These are phyloP conservation scores for Cryptus armator DNA, from an alignment of 2,888 invertebrate species.

Conservation along the genomic window DNA sequence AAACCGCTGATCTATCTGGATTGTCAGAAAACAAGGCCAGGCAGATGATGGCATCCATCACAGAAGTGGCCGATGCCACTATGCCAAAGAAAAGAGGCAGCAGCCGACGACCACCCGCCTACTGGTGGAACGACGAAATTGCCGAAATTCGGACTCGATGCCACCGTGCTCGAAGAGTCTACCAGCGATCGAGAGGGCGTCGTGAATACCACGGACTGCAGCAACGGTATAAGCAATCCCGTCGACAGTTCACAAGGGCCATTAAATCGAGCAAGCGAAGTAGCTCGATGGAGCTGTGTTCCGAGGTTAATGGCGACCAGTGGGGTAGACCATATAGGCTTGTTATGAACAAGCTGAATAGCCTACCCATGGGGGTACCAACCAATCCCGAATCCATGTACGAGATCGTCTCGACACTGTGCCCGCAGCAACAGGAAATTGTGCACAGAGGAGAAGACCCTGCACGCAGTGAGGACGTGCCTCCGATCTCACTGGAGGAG, in stretches of 20 bases:
- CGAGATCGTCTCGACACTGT: constrained; percentile 59
- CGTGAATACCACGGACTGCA: constrained; percentile 21
- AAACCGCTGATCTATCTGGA: constrained; percentile 11
- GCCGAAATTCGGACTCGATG: constrained; percentile 42
- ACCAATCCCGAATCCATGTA: constrained; percentile 54
- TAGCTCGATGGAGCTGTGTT: constrained; percentile 33
- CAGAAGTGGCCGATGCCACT: constrained; percentile 44
- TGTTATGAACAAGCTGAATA: constrained; percentile 55
- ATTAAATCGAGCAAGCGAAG: constrained; percentile 39
- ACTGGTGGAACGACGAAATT: constrained; percentile 62
- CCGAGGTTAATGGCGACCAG: constrained; percentile 52
- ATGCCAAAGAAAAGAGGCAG: constrained; percentile 41
- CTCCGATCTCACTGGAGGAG: constrained; percentile 56
- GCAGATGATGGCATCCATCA: constrained; percentile 44
- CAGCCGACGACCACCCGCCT: constrained; percentile 27
- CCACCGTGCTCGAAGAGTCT: constrained; percentile 40
- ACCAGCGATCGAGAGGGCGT: constrained; percentile 48
- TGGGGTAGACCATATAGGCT: constrained; percentile 62
- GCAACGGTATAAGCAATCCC: constrained; percentile 31
- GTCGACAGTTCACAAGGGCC: constrained; percentile 39
- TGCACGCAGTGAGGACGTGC: not conserved
- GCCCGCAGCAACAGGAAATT: constrained; percentile 25
- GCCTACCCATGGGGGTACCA: constrained; percentile 33
- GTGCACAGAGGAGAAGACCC: not conserved
- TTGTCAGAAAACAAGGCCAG: constrained; percentile 19